Evolutionary conservation across 2,113 vertebrate genomes (phyloP).

Genomic region (Cyprichromis sp.): DNA sequence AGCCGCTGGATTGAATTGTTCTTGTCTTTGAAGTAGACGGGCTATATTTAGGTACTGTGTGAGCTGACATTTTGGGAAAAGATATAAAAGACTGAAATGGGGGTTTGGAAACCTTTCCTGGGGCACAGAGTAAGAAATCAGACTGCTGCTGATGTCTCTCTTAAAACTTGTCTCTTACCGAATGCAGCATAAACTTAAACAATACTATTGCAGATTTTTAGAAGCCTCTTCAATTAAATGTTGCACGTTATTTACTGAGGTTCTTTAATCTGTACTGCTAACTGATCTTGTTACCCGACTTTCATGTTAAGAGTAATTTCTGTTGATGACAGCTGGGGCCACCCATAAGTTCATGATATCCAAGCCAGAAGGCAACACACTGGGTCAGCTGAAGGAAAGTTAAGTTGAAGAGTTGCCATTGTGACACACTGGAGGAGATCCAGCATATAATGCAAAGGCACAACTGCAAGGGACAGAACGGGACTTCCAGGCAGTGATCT

Average conservation of each 20-base stretch:
- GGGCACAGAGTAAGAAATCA: neutral
- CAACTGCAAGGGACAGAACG: neutral
- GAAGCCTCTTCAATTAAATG: neutral
- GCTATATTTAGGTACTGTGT: neutral
- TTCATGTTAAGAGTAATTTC: neutral
- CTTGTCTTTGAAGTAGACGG: neutral
- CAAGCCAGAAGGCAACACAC: neutral
- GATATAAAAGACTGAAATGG: neutral
- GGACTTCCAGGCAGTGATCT: neutral
- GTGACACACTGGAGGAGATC: neutral
- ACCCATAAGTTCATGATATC: neutral
- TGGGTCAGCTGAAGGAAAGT: neutral
- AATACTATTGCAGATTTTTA: neutral
- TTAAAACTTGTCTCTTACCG: neutral
- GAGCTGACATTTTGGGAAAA: neutral
- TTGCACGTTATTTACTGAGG: neutral
- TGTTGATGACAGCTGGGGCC: neutral
- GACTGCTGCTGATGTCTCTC: neutral
- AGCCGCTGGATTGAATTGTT: neutral
- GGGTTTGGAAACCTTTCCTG: neutral
- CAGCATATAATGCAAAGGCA: neutral
- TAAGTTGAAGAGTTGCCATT: neutral
- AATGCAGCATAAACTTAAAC: neutral
- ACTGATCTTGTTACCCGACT: accelerated
- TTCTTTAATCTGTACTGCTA: neutral